These are phyloP conservation scores for Conops quadrifasciatus DNA, from an alignment of 2,888 invertebrate species.

Conservation along the genomic window DNA sequence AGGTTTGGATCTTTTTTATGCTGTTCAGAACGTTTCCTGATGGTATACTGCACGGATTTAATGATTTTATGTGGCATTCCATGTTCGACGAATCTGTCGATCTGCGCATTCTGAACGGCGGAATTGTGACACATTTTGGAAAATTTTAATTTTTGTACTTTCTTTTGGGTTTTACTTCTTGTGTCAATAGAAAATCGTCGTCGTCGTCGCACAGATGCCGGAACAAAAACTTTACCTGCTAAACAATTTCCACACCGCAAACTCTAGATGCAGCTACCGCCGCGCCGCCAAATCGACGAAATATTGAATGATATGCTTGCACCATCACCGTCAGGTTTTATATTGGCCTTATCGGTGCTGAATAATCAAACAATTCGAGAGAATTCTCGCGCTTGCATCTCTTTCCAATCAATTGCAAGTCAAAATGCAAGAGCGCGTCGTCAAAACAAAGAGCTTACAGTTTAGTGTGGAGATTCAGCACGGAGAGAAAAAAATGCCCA, in stretches of 20 bases:
- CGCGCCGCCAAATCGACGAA: constrained; percentile 47
- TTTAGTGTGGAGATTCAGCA: neutral
- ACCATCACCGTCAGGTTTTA: constrained; percentile 47
- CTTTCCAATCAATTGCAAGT: neutral
- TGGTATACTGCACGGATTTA: constrained; percentile 56
- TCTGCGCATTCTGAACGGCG: constrained; percentile 59
- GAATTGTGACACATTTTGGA: constrained; percentile 61
- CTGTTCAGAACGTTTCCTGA: constrained; percentile 54
- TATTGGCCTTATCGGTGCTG: constrained; percentile 38
- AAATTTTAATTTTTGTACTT: neutral
- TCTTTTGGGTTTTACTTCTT: neutral
- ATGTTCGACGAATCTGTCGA: constrained; percentile 59
- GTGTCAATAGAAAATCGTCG: neutral
- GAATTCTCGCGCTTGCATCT: neutral
- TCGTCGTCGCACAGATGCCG: neutral
- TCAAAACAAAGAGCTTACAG: constrained; percentile 3
- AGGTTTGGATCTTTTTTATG: constrained; percentile 8
- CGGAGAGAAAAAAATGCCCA: neutral
- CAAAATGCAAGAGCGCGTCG: neutral
- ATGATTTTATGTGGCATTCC: constrained; percentile 63
- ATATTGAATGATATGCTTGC: constrained; percentile 39
- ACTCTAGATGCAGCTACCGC: constrained; percentile 25
- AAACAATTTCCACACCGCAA: constrained; percentile 4
- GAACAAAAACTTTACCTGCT: neutral
- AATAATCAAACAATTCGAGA: neutral